Base-by-base conservation (phyloP, 1,140 invertebrate genomes). In the Panagrolaimus sp. region DNA sequence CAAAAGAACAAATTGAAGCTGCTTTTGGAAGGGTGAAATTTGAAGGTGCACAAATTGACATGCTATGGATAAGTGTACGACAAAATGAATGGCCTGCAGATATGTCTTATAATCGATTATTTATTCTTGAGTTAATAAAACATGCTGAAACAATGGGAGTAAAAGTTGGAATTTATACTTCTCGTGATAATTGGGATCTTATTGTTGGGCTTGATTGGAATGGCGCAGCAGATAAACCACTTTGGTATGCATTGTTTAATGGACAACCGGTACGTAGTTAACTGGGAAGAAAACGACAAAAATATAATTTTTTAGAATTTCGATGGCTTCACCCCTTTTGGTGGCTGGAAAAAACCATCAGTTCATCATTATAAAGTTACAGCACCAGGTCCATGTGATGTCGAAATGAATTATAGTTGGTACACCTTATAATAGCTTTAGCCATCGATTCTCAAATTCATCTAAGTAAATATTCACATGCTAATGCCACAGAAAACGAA, bases 31-130 rank as follows among this genome's bases (percentile, higher is more conserved):
- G 67, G 8, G 42, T 70, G 69, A 27, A 31, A 5, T 31, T n/a
- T 9, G 45, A 70, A 11, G 46, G 46, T 1, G 68, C 67, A 51
- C 14, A 71, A 9, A 57, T 70, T 38, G 68, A 63, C 57, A 69
- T 70, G 68, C n/a, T 70, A 1, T 70, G 68, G 68, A 47, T 70
- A 7, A 63, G 67, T 46, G 42, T 70, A 2, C 66, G 67, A 38
- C 23, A 20, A 9, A 14, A 70, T 14, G 66, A 70, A 20, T 70
- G 68, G 68, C 68, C 68, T 7, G 67, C n/a, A 1, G 67, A 70
- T 46, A 46, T 47, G 67, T 38, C 9, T 3, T n/a, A n/a, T 11
- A 70, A 70, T 38, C 66, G 68, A 16, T 23, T 47, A 53, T 71
- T 69, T 42, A 61, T 70, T 4, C 23, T n/a, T 5, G 68, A 69